Conservation (phyloP, 1,140 invertebrate species). For the Andrena cerasifolii region DNA sequence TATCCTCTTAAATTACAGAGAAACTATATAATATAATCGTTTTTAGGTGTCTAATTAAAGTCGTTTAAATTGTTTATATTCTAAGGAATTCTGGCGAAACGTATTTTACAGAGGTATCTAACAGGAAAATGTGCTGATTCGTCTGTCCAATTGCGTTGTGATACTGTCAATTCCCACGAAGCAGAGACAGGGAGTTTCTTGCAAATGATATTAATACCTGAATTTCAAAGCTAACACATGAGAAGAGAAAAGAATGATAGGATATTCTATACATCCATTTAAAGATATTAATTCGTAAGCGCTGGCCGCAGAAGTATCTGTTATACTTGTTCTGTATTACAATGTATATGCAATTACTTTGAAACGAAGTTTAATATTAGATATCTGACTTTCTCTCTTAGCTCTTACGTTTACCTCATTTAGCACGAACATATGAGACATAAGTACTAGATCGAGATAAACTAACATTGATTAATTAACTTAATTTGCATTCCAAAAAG, state of each 20-base stretch:
- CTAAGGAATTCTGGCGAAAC: conserved; percentile 1
- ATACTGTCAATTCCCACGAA: conserved; percentile 61
- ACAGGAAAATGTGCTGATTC: conserved; percentile 72
- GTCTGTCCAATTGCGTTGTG: conserved; percentile 79
- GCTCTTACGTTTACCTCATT: conserved; percentile 30
- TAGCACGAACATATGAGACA: conserved; percentile 3
- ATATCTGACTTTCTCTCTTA: conserved; percentile 29
- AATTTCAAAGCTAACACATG: conserved; percentile 41
- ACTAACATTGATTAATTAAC: conserved; percentile 5
- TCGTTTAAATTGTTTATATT: conserved; percentile 13
- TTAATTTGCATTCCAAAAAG: conserved; percentile 11
- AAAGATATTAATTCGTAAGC: conserved; percentile 51
- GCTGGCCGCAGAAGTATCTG: conserved; percentile 56
- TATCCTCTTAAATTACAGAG: not conserved
- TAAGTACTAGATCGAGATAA: conserved; percentile 18
- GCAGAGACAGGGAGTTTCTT: conserved; percentile 32
- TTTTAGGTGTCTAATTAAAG: not conserved
- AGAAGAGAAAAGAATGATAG: conserved; percentile 31
- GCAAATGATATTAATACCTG: conserved; percentile 45
- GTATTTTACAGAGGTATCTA: conserved; percentile 49
- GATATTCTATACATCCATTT: conserved; percentile 43
- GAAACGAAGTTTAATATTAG: conserved; percentile 23
- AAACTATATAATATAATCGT: not conserved
- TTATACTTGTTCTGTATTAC: conserved; percentile 40
- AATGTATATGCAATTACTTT: conserved; percentile 39